A percentile compares a stretch with the other conserved stretches of the same genome.
Evolutionary conservation across 2,888 invertebrate species (phyloP).

Genomic region (Automeris io): DNA sequence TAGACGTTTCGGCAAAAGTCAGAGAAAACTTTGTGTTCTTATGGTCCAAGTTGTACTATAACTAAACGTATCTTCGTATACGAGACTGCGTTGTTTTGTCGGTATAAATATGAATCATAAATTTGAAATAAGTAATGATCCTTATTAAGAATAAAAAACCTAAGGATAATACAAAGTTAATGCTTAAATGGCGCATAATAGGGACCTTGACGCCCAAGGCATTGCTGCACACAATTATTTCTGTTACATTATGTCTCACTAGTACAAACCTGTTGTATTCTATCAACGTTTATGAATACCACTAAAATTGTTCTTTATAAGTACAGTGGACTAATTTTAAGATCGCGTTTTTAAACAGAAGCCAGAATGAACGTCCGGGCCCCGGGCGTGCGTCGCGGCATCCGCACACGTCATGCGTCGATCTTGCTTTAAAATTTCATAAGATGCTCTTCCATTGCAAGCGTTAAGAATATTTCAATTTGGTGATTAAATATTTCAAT

Average conservation of each 20-base stretch:
- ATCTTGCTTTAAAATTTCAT: conserved; percentile 5
- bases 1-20: too few relatives aligned
- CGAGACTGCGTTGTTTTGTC: too few relatives aligned
- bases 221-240: background rate
- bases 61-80: too few relatives aligned
- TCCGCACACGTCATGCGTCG: conserved; percentile 36
- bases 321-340: conserved; percentile 47
- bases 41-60: too few relatives aligned
- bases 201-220: background rate
- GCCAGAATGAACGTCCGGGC: conserved; percentile 66
- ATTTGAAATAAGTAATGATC: too few relatives aligned
- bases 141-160: too few relatives aligned
- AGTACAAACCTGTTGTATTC: conserved; percentile 3
- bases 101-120: too few relatives aligned
- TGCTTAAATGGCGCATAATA: background rate
- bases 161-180: background rate
- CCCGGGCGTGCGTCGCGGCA: conserved; percentile 47
- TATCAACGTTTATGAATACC: conserved; percentile 3
- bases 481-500: conserved; percentile 25
- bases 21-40: too few relatives aligned
- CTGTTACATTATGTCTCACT: conserved; percentile 4
- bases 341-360: conserved; percentile 67
- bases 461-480: background rate
- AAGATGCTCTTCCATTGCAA: conserved; percentile 11
- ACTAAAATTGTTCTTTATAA: conserved; percentile 5